These are phyloP conservation scores for Numenius arquata DNA, from an alignment of 2,113 vertebrate genomes.

Conservation along the genomic window DNA sequence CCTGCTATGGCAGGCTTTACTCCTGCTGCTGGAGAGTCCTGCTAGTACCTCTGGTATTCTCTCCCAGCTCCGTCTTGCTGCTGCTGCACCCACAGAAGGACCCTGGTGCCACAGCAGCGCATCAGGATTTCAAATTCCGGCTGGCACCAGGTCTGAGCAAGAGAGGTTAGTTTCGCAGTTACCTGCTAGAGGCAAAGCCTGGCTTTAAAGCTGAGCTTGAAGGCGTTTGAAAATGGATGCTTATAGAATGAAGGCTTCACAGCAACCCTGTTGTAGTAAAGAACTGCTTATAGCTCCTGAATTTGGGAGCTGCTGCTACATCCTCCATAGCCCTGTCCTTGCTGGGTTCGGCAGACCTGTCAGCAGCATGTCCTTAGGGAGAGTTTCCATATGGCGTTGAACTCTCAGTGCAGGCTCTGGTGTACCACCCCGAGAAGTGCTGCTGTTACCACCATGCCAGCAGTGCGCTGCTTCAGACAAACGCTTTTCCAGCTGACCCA, in stretches of 20 bases:
- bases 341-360: not conserved
- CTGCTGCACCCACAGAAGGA: not conserved
- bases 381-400: not conserved
- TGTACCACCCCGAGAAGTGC: not conserved
- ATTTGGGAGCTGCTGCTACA: not conserved
- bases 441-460: not conserved
- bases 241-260: not conserved
- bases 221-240: not conserved
- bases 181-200: not conserved
- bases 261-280: not conserved
- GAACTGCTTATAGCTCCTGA: not conserved
- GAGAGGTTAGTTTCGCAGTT: not conserved
- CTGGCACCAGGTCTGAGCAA: not conserved
- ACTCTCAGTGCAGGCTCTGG: not conserved
- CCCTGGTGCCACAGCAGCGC: not conserved
- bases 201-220: not conserved
- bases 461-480: rapidly evolving
- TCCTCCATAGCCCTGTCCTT: not conserved
- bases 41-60: not conserved
- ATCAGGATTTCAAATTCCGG: not conserved
- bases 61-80: not conserved
- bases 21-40: not conserved
- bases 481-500: not conserved
- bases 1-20: not conserved
- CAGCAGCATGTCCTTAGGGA: not conserved